Conservation (phyloP, 2,888 invertebrate species). For the Fabriciana adippe region DNA sequence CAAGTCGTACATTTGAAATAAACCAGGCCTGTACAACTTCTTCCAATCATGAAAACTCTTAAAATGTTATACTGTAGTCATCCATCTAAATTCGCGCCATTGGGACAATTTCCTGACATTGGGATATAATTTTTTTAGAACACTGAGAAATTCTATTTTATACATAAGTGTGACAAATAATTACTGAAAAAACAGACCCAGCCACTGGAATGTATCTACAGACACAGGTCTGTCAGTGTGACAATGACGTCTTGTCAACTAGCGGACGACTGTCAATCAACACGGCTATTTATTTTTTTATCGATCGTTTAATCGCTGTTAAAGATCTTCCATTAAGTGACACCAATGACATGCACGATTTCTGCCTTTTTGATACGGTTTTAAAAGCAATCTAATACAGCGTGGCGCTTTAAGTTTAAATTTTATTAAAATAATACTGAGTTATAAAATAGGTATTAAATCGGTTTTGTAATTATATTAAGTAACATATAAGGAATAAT, state of each 20-base stretch:
- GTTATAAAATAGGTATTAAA: conserved; percentile 37
- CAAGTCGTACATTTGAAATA: too few species aligned
- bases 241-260: conserved; percentile 31
- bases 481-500: too few species aligned
- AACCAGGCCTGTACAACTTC: too few species aligned
- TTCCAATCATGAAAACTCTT: too few species aligned
- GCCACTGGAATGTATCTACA: conserved; percentile 17
- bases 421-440: conserved; percentile 30
- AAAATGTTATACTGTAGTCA: too few species aligned
- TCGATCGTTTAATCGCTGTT: conserved; percentile 67
- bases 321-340: conserved; percentile 66
- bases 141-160: too few species aligned
- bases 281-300: conserved; percentile 52
- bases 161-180: too few species aligned
- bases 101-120: too few species aligned
- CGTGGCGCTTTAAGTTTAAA: conserved; percentile 36
- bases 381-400: conserved; percentile 52
- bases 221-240: conserved; percentile 25
- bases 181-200: not conserved
- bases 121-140: too few species aligned
- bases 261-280: conserved; percentile 39
- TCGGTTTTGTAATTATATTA: too few species aligned
- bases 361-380: conserved; percentile 54
- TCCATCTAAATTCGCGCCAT: too few species aligned
- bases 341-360: conserved; percentile 73